These are phyloP conservation scores for Zaprionus tsacasi DNA, from an alignment of 1,140 invertebrate species.

Conservation along the genomic window DNA sequence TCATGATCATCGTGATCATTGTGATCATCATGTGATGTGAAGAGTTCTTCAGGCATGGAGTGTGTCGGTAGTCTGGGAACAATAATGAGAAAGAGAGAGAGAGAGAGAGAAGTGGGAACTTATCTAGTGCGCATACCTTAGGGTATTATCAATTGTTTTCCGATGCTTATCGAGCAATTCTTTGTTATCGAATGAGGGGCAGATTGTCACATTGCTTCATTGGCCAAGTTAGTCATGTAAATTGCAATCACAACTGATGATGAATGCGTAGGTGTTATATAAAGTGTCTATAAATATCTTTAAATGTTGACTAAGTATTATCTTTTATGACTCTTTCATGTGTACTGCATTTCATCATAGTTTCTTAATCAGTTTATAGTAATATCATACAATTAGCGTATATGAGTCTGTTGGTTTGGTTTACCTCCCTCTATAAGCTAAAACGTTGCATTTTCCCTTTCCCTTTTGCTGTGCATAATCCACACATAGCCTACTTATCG, in stretches of 20 bases:
- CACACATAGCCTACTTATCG: conserved; percentile 63
- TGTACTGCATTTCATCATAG: too few species aligned
- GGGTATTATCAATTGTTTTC: conserved; percentile 1
- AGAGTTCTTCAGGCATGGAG: conserved; percentile 16
- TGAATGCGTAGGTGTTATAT: not conserved
- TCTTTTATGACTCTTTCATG: not conserved
- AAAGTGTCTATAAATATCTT: not conserved
- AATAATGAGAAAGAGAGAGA: conserved; percentile 23
- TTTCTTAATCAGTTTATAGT: too few species aligned
- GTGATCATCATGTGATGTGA: conserved; percentile 30
- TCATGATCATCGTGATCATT: conserved; percentile 41
- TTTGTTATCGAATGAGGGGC: not conserved
- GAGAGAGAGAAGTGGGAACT: not conserved
- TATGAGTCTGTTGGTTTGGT: not conserved
- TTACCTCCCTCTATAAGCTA: not conserved
- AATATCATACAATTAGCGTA: too few species aligned
- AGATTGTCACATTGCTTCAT: not conserved
- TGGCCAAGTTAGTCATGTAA: conserved; percentile 1
- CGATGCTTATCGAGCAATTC: not conserved
- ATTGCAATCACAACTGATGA: not conserved
- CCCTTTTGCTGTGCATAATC: conserved; percentile 28
- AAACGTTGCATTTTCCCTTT: not conserved
- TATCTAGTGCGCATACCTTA: conserved; percentile 3
- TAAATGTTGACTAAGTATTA: not conserved
- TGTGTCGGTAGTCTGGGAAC: conserved; percentile 36